Conservation (phyloP, 1,140 invertebrate genomes). For the Subanguina moxae region DNA sequence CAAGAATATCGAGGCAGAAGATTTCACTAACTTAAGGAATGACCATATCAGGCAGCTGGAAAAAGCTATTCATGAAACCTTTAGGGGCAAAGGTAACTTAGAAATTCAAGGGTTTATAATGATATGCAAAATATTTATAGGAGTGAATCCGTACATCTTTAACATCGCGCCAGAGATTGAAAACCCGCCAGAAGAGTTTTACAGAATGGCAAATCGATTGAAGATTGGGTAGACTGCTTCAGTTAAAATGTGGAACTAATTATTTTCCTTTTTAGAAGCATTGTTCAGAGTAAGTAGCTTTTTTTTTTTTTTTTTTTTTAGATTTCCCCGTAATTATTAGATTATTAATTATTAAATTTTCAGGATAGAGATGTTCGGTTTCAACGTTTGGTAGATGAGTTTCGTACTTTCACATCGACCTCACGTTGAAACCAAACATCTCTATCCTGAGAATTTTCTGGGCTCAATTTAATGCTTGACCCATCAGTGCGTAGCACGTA, state of each 20-base stretch:
- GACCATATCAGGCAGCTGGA: constrained; percentile 41
- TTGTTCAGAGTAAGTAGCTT: no score
- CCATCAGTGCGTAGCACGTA: no score
- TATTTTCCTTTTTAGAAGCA: neutral
- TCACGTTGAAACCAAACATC: no score
- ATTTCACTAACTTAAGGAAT: constrained; percentile 40
- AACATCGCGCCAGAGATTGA: constrained; percentile 39
- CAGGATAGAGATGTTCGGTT: no score
- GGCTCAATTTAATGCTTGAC: no score
- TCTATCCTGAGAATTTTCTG: no score
- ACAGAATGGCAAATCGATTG: constrained; percentile 4
- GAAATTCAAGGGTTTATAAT: no score
- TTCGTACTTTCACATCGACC: no score
- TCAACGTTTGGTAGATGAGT: no score
- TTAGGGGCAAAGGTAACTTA: constrained; percentile 34
- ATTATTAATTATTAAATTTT: no score
- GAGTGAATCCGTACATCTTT: constrained; percentile 56
- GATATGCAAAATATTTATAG: no score
- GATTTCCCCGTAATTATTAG: neutral
- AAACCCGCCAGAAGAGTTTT: constrained; percentile 11
- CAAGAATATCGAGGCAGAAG: constrained; percentile 54
- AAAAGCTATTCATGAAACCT: constrained; percentile 48
- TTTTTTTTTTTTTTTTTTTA: neutral
- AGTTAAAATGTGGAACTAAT: neutral
- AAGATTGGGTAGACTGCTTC: constrained; percentile 11